Evolutionary conservation across 2,888 invertebrate species (phyloP), one percentile per base, ranked within the genome.

Genomic region (Periphyllus acericola): DNA sequence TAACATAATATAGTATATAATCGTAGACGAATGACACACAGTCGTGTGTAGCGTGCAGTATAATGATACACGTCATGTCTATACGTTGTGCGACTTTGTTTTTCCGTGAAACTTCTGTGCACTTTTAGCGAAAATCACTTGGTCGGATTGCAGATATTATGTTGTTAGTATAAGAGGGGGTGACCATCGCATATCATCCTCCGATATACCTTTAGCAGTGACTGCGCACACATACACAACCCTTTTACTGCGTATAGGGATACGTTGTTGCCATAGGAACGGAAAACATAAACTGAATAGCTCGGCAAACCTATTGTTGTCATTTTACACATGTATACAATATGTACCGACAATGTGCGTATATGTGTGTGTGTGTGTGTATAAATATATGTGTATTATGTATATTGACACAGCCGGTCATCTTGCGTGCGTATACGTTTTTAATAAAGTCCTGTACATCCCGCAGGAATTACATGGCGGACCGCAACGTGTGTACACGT

Each of bases 211-310:
- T 72, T n/a, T 25, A 25, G 6, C 6, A 25, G 6, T 21, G 29
- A 34, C 21, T 34, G n/a, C 17, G 0, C 55, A 21, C 36, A 3
- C 55, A 21, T n/a, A 6, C n/a, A 40, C 46, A 85, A 85, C 85
- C 85, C 85, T 85, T 85, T 78, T n/a, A n/a, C 29, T 29, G 40
- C 60, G 34, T n/a, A 36, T 3, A 29, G 14, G 14, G 1, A n/a
- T 9, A 19, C 34, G 60, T 29, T 32, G 85, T 85, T 46, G 46
- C 52, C 85, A 85, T 85, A 34, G 85, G 3, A 34, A 85, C 85
- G 19, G 46, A 52, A 68, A 85, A 85, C 78, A 52, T 52, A 85
- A 85, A 85, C 85, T 40, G 66, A 84, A 84, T 60, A 74, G 60
- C 66, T 68, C 32, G 46, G 52, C 60, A 32, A 34, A 78, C 32